Conservation (phyloP, 2,888 invertebrate genomes). For the Zonitis immaculata region DNA sequence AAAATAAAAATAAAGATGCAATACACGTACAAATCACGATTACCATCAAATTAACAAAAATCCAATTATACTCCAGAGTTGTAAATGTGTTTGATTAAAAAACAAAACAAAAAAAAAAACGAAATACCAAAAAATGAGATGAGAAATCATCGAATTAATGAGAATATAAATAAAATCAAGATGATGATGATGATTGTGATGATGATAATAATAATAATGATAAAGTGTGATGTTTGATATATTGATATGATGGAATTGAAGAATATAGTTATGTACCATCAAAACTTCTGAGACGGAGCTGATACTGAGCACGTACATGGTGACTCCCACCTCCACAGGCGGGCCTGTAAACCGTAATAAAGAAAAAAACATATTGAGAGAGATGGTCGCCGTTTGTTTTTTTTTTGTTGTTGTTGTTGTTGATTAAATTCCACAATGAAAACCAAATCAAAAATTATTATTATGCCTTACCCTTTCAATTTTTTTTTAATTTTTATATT, state of each 20-base stretch:
- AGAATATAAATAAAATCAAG: background rate
- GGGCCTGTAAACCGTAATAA: slow-evolving; percentile 71
- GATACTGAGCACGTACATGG: slow-evolving; percentile 97
- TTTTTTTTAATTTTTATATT: background rate
- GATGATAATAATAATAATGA: too few relatives aligned
- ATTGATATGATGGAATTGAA: too few relatives aligned
- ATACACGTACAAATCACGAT: slow-evolving; percentile 28
- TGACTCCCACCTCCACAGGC: slow-evolving; percentile 95
- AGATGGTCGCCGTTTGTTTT: background rate
- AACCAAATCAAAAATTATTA: slow-evolving; percentile 36
- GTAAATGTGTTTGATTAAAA: slow-evolving; percentile 8
- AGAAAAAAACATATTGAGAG: background rate
- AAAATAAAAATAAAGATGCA: slow-evolving; percentile 16
- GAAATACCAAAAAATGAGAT: background rate
- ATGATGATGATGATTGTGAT: too few relatives aligned
- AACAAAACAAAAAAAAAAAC: background rate
- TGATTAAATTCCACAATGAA: slow-evolving; percentile 20
- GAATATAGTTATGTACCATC: slow-evolving; percentile 64
- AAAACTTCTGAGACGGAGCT: slow-evolving; percentile 97
- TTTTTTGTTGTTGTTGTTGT: too few relatives aligned
- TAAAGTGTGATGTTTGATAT: background rate
- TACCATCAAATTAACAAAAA: background rate
- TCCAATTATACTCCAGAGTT: background rate
- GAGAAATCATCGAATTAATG: too few relatives aligned
- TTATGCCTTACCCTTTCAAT: slow-evolving; percentile 41